These are phyloP conservation scores for Odontamblyopus lacepedii DNA, from an alignment of 2,797 vertebrate species.

Conservation along the genomic window DNA sequence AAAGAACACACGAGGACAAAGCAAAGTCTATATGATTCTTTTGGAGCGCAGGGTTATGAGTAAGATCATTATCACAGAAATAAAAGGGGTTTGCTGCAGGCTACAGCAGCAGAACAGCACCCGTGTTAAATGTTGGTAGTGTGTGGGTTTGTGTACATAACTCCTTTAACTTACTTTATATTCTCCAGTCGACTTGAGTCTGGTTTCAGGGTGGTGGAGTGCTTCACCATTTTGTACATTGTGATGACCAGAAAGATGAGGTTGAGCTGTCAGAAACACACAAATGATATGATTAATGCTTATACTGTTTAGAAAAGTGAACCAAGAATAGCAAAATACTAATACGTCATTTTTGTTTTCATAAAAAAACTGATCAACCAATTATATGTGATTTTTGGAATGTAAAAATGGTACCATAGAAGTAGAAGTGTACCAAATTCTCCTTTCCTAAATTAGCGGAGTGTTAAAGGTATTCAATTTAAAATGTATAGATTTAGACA, in stretches of 20 bases:
- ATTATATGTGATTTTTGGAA: too few species aligned
- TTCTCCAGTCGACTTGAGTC: conserved; percentile 99
- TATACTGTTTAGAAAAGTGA: too few species aligned
- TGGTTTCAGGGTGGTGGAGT: conserved; percentile 98
- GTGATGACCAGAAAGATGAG: conserved; percentile 99
- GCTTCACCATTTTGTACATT: conserved; percentile 99
- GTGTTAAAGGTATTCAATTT: too few species aligned
- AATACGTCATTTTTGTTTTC: too few species aligned
- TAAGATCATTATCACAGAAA: conserved; percentile 28
- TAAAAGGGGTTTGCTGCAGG: conserved; percentile 49
- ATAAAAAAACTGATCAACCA: too few species aligned
- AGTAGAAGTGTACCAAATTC: too few species aligned
- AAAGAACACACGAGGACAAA: conserved; percentile 6
- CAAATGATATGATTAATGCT: conserved; percentile 62
- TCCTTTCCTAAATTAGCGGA: too few species aligned
- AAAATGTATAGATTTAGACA: too few species aligned
- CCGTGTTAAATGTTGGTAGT: conserved; percentile 46
- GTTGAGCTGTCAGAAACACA: conserved; percentile 94
- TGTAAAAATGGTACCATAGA: too few species aligned
- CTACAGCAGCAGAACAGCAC: conserved; percentile 45
- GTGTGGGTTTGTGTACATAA: conserved; percentile 39
- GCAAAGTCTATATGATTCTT: conserved; percentile 3
- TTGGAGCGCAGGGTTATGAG: conserved; percentile 16
- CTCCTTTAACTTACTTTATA: conserved; percentile 94
- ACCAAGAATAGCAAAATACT: too few species aligned